Conservation (phyloP, 2,797 vertebrate species). For the Peromyscus melanophrys region DNA sequence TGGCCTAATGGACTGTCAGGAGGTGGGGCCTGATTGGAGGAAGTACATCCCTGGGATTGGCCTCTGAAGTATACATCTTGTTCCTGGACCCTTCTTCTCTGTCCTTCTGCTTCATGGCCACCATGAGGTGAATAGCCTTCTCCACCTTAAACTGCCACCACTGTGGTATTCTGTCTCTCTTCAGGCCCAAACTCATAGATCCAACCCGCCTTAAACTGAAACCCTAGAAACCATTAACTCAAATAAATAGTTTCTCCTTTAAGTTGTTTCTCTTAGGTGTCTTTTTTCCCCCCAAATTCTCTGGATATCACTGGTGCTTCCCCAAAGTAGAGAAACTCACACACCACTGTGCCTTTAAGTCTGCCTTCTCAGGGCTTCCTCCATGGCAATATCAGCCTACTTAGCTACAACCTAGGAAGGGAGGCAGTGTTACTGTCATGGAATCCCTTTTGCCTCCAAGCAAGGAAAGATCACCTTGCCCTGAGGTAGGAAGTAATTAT, state of each 20-base stretch:
- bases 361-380: background rate
- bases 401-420: background rate
- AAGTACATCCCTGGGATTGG: background rate
- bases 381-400: background rate
- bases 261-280: background rate
- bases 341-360: background rate
- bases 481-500: background rate
- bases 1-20: no score
- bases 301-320: background rate
- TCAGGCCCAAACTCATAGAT: background rate
- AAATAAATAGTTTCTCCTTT: background rate
- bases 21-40: background rate
- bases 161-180: background rate
- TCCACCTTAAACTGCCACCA: no score
- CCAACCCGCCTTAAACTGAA: background rate
- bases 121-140: background rate
- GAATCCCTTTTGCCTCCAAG: background rate
- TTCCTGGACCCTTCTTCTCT: background rate
- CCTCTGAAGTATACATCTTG: background rate
- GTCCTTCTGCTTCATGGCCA: background rate
- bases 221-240: background rate
- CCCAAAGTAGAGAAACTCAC: background rate
- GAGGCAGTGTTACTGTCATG: accelerated
- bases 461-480: background rate
- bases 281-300: background rate